phyloP scores from a whole-genome alignment of 2,113 vertebrate species.

The Oncorhynchus keta region DNA sequence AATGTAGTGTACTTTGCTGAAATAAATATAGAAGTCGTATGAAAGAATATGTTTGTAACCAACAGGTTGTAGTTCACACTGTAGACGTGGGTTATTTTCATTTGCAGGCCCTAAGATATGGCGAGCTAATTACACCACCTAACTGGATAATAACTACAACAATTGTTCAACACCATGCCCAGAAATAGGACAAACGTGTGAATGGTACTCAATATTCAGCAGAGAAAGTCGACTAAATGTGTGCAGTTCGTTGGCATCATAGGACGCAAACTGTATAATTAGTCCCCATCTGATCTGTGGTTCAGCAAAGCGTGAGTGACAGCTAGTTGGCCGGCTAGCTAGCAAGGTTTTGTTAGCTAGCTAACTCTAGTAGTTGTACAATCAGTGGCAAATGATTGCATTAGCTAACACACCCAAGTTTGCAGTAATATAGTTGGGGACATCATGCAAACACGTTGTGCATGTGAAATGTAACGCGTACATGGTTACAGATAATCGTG shows the following conservation, averaged over 20 bases:
- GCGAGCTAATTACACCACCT: neutral
- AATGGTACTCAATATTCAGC: neutral
- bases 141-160: neutral
- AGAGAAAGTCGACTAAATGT: neutral
- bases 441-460: neutral
- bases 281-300: neutral
- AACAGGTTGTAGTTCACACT: neutral
- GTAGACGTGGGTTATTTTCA: neutral
- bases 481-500: too few species aligned
- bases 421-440: neutral
- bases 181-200: neutral
- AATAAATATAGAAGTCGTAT: neutral
- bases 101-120: neutral
- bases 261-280: neutral
- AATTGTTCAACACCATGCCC: neutral
- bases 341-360: neutral
- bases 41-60: neutral
- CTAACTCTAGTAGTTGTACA: too few species aligned
- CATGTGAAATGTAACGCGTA: too few species aligned
- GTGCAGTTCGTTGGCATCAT: neutral
- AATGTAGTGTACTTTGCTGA: too few species aligned
- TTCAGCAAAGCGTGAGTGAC: neutral
- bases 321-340: neutral
- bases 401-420: neutral
- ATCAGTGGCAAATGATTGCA: neutral